phyloP scores from a whole-genome alignment of 2,888 invertebrate species.

The Myopa tessellatipennis region DNA sequence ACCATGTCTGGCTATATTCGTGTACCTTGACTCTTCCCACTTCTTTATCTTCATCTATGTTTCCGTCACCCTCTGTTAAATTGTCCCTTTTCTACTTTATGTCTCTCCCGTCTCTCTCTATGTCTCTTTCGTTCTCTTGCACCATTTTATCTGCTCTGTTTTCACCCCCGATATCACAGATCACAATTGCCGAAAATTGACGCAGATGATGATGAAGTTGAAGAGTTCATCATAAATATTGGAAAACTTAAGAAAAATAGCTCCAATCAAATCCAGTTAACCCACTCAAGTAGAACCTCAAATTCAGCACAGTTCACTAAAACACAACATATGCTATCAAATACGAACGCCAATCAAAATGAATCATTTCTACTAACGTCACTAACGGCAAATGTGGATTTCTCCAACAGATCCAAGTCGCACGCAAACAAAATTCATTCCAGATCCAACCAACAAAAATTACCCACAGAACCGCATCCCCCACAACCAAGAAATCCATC shows the following conservation, averaged over 20 bases:
- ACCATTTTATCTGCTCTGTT: conserved; percentile 31
- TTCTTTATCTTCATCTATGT: neutral
- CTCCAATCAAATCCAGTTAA: conserved; percentile 16
- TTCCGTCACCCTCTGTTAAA: neutral
- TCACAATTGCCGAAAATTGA: conserved; percentile 37
- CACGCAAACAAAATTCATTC: conserved; percentile 58
- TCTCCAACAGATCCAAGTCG: conserved; percentile 64
- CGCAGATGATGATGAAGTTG: conserved; percentile 41
- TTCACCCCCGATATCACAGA: conserved; percentile 19
- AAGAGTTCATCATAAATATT: conserved; percentile 47
- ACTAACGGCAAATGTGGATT: conserved; percentile 62
- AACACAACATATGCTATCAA: conserved; percentile 6
- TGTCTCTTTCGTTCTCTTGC: neutral
- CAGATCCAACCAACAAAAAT: conserved; percentile 55
- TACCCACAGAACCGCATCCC: conserved; percentile 43
- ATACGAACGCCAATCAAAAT: conserved; percentile 56
- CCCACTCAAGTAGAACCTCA: conserved; percentile 56
- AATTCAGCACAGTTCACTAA: conserved; percentile 47
- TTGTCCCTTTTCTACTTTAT: neutral
- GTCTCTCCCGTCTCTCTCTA: conserved; percentile 11
- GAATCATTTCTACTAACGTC: conserved; percentile 56
- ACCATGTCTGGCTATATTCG: neutral
- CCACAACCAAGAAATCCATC: conserved; percentile 14
- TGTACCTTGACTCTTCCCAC: neutral
- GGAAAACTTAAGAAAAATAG: conserved; percentile 42